Base-by-base conservation (phyloP, 2,888 invertebrate genomes). In the Epirrhoe tristata region DNA sequence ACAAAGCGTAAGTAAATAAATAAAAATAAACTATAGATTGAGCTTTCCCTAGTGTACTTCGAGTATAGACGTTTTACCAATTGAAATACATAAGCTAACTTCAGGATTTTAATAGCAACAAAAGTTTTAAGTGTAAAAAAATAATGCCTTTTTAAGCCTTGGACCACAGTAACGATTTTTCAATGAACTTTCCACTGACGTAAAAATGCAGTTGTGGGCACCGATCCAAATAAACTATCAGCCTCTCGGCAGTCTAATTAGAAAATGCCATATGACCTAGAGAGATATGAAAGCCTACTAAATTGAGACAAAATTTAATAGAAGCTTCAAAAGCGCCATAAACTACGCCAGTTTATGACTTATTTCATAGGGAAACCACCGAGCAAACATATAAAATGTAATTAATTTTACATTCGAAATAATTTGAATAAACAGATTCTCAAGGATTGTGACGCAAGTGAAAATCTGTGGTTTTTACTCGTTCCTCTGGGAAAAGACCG, bases 131-230 rank as follows among this genome's bases (percentile, higher is more conserved):
- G 50, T 14, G 6, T 16, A 17, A 8, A 61, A 53, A 54, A 48
- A 6, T 48, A 48, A 53, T 46, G 16, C 6, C 17, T 43, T 52
- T 31, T 5, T 36, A 12, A 31, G 10, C 10, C 8, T 16, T 56
- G n/a, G 14, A 14, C 7, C 14, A 14, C 24, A 39, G 43, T 43
- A 46, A 32, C 10, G 14, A 43, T 46, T 51, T 59, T 24, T 31
- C 39, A 39, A 17, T 58, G 34, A 7, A 50, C n/a, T 39, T 55
- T 56, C 52, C 32, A 51, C 14, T 59, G 51, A 43, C 54, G 60
- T 60, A 63, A 63, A 58, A 60, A 66, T 63, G 67, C 63, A 67
- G 64, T 55, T 6, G 36, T 66, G 73, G 73, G 71, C 73, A 60
- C 46, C 43, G 34, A 51, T 68, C 71, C 71, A 73, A 71, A 63